A percentile compares a stretch with the other conserved stretches of the same genome.
Evolutionary conservation across 2,113 vertebrate species (phyloP).

Genomic region (Zosterops lateralis): DNA sequence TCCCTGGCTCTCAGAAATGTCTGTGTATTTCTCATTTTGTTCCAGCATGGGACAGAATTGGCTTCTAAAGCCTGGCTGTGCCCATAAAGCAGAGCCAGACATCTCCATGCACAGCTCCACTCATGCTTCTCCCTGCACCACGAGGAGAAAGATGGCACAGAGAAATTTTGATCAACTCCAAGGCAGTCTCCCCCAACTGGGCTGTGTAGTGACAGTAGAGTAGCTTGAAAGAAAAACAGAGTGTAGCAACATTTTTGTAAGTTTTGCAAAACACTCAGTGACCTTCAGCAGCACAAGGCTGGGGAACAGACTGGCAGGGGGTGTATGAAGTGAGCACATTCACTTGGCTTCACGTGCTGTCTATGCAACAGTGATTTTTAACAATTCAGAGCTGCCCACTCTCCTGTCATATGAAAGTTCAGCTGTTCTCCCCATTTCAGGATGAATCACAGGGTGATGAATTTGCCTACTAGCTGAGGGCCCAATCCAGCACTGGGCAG

Average conservation of each 20-base stretch:
- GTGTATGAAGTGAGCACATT: not conserved
- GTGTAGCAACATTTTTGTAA: not conserved
- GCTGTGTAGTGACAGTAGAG: not conserved
- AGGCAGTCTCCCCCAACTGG: not conserved
- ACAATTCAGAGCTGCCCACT: not conserved
- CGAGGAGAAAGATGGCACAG: not conserved
- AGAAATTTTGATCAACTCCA: not conserved
- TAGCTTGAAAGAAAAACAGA: not conserved
- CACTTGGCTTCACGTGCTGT: not conserved
- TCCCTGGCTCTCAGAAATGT: not conserved
- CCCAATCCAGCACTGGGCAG: not conserved
- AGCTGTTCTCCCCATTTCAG: not conserved
- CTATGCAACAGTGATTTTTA: not conserved
- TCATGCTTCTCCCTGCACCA: not conserved
- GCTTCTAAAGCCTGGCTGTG: not conserved
- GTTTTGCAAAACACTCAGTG: not conserved
- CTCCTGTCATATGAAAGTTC: not conserved
- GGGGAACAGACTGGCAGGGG: not conserved
- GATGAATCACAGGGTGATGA: not conserved
- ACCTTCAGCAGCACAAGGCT: not conserved
- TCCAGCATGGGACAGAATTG: not conserved
- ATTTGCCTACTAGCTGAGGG: not conserved
- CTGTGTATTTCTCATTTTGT: not conserved
- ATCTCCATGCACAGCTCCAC: not conserved
- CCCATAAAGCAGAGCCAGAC: not conserved